Percentiles rank a stretch among this genome's conserved stretches.
Conservation (phyloP, 2,888 invertebrate genomes). For the Trichacis sp. region DNA sequence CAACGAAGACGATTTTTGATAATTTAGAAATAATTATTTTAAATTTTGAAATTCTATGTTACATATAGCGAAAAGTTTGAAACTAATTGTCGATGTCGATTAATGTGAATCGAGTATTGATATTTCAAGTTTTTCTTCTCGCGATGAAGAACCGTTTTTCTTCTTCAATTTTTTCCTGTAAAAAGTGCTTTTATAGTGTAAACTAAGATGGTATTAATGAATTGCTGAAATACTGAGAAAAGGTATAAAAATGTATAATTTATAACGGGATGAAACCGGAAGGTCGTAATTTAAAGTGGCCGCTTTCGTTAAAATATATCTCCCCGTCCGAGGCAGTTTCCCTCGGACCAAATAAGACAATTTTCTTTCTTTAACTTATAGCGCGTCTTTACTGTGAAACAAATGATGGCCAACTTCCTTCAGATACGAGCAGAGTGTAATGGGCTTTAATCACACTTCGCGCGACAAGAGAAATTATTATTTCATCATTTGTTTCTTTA, state of each 20-base stretch:
- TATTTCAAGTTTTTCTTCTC: no score
- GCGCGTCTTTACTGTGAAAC: slow-evolving; percentile 8
- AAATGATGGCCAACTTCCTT: slow-evolving; percentile 14
- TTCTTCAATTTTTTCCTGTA: neutral
- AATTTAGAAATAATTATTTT: no score
- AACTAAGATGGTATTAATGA: slow-evolving; percentile 11
- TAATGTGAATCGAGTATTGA: no score
- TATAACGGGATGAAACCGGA: slow-evolving; percentile 17
- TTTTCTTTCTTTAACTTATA: slow-evolving; percentile 23
- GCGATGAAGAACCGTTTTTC: no score
- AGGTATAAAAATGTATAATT: slow-evolving; percentile 27
- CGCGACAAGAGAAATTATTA: neutral
- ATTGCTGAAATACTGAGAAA: slow-evolving; percentile 11
- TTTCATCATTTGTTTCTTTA: no score
- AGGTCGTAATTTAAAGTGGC: slow-evolving; percentile 29
- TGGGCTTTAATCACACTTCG: slow-evolving; percentile 6
- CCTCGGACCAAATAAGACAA: slow-evolving; percentile 19
- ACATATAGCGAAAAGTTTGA: no score
- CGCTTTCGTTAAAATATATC: slow-evolving; percentile 17
- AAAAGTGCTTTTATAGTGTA: neutral
- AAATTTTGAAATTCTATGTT: no score
- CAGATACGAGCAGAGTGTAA: neutral
- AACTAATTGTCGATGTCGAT: no score
- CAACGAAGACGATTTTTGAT: no score
- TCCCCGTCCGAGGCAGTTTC: slow-evolving; percentile 24